Evolutionary conservation across 2,888 invertebrate genomes (phyloP), one percentile per base, ranked within the genome.

Genomic region (Bursaphelenchus okinawaensis): DNA sequence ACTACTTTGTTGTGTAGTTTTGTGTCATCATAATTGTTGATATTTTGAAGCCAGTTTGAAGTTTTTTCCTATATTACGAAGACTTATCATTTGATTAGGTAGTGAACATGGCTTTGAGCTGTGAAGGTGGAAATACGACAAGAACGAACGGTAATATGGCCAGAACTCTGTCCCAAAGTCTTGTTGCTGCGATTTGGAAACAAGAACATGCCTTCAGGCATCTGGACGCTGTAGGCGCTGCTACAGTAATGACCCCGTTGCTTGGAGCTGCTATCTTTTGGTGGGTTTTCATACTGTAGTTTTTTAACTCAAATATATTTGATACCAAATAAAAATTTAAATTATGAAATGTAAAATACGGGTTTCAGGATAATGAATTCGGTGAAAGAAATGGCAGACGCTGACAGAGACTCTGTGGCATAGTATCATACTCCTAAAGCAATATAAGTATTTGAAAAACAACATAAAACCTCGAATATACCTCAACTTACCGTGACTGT

Each of bases 71-170:
- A n/a, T n/a, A n/a, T n/a, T n/a, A n/a, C n/a, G n/a, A n/a, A n/a
- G n/a, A n/a, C n/a, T n/a, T n/a, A n/a, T n/a, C n/a, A n/a, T n/a
- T n/a, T n/a, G n/a, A 40, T 40, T 6, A 40, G 40, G n/a, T 40
- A 40, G n/a, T 40, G 3, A 6, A 12, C 12, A 40, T 40, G 40
- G 12, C 40, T 16, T 40, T 40, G 40, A 40, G 54, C 16, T 54
- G 54, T 19, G 54, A 54, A 54, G 54, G n/a, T 54, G 54, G 54
- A 24, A 54, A 54, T 24, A 54, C 54, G 12, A 20, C 19, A 16
- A 12, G 54, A 20, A n/a, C 6, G 16, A 40, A 40, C n/a, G 40
- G 40, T 16, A 40, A 40, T 40, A 12, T 40, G 40, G 40, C 40
- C n/a, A 40, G 40, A 40, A 40, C 16, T 40, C 40, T 40, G 40